Evolutionary conservation across 2,888 invertebrate genomes (phyloP).

Genomic region (Thyatira batis): DNA sequence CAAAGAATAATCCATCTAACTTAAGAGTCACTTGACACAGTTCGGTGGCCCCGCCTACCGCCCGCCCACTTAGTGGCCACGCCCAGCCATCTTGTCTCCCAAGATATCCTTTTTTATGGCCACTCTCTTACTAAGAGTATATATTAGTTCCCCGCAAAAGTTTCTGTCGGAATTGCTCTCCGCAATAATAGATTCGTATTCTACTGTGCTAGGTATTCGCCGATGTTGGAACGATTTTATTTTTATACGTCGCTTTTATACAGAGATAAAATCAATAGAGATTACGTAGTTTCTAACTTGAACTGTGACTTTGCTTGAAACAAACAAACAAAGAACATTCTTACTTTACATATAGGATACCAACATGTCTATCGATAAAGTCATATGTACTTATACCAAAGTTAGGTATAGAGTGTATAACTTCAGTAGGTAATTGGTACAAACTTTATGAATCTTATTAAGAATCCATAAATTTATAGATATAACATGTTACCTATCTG

Average conservation of each 20-base stretch:
- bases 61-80: constrained; percentile 43
- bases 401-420: too few species aligned
- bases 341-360: too few species aligned
- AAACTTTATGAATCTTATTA: too few species aligned
- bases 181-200: not conserved
- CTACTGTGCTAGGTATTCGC: not conserved
- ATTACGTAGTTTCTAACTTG: too few species aligned
- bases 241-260: not conserved
- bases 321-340: too few species aligned
- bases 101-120: constrained; percentile 43
- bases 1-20: constrained; percentile 41
- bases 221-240: not conserved
- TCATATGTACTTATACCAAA: too few species aligned
- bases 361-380: too few species aligned
- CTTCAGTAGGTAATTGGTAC: too few species aligned
- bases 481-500: too few species aligned
- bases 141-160: not conserved
- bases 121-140: constrained; percentile 18
- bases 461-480: too few species aligned
- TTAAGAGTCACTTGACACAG: constrained; percentile 57
- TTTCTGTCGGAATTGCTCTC: constrained; percentile 4
- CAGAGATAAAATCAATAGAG: too few species aligned
- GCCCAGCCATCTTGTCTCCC: constrained; percentile 35
- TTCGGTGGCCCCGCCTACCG: constrained; percentile 53
- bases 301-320: too few species aligned